Conservation (phyloP, 2,113 vertebrate genomes). For the Labeo rohita region DNA sequence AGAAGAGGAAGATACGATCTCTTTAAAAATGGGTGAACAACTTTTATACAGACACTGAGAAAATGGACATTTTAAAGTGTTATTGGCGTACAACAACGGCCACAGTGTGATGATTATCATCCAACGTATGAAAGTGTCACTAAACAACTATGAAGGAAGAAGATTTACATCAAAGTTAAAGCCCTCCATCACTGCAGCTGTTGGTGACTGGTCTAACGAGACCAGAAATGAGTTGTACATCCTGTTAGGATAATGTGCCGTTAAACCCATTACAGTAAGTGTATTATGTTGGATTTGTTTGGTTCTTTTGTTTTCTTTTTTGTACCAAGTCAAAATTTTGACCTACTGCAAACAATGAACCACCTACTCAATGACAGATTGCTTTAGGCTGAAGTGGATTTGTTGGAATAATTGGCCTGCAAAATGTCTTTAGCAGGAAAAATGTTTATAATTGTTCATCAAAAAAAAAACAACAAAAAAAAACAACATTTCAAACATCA, state of each 20-base stretch:
- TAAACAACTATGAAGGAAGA: background rate
- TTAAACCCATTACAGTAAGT: background rate
- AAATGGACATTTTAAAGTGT: background rate
- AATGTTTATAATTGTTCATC: background rate
- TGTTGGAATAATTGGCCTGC: constrained; percentile 2
- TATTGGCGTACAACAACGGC: background rate
- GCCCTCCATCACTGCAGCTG: background rate
- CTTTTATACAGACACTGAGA: constrained; percentile 14
- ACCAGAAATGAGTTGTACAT: background rate
- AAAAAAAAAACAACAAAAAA: background rate
- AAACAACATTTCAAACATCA: background rate
- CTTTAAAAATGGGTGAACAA: constrained; percentile 70
- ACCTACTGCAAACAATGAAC: background rate
- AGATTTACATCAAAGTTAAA: background rate
- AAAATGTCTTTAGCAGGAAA: background rate
- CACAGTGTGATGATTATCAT: background rate
- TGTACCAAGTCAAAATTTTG: background rate
- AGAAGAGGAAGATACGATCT: constrained; percentile 93
- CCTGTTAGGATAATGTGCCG: background rate
- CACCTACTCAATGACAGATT: constrained; percentile 9
- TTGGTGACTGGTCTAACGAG: background rate
- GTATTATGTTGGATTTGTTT: background rate
- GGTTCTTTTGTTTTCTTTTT: background rate
- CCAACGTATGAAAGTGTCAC: background rate
- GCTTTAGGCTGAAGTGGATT: constrained; percentile 12